Conservation (phyloP, 2,888 invertebrate species). For the Eledona agricola region DNA sequence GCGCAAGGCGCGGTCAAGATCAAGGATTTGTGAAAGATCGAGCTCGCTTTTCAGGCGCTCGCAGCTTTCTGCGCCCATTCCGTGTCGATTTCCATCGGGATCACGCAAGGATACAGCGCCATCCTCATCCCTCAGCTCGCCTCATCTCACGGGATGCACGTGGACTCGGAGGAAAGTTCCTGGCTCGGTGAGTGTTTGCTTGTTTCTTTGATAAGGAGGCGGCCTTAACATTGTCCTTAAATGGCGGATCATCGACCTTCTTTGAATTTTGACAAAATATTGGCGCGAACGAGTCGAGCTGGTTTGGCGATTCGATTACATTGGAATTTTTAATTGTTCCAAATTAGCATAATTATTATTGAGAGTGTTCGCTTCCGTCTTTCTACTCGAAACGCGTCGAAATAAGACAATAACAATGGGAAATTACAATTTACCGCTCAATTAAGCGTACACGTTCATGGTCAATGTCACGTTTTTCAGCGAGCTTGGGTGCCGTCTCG, state of each 20-base stretch:
- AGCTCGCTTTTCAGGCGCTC: conserved; percentile 66
- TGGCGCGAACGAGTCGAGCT: not conserved
- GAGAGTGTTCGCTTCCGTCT: no score
- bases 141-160: conserved; percentile 62
- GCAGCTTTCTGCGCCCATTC: conserved; percentile 78
- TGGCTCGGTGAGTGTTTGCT: conserved; percentile 71
- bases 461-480: conserved; percentile 60
- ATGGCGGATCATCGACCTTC: conserved; percentile 26
- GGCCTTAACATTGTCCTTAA: conserved; percentile 35
- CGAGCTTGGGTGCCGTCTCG: conserved; percentile 76
- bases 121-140: conserved; percentile 76
- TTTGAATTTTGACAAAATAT: conserved; percentile 9
- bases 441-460: conserved; percentile 14
- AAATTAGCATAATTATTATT: no score
- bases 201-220: conserved; percentile 5
- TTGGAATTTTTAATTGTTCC: no score
- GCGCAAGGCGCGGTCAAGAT: conserved; percentile 20
- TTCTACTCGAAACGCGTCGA: no score
- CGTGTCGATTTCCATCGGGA: conserved; percentile 78
- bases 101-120: conserved; percentile 80
- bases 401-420: conserved; percentile 18
- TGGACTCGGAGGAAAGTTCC: conserved; percentile 69
- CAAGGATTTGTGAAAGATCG: conserved; percentile 12
- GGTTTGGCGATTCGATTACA: conserved; percentile 2
- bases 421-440: conserved; percentile 17